Percentiles rank a stretch among this genome's conserved stretches.
Conservation (phyloP, 2,797 vertebrate genomes). For the Anisognathus igniventris region DNA sequence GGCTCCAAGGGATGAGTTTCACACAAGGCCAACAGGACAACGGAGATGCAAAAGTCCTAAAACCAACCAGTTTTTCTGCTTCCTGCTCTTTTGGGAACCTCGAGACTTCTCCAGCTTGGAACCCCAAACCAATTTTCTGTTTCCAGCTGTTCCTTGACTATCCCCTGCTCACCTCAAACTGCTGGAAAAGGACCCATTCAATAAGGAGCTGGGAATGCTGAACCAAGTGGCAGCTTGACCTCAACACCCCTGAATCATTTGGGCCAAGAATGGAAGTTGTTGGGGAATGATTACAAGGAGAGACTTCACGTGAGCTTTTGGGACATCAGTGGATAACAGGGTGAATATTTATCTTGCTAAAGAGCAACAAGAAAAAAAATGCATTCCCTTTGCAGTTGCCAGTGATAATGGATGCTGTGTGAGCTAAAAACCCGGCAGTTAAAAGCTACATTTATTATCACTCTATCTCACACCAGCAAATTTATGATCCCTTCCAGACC, state of each 20-base stretch:
- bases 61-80: neutral
- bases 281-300: neutral
- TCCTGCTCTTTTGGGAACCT: neutral
- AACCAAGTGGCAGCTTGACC: neutral
- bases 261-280: neutral
- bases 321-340: constrained; percentile 58
- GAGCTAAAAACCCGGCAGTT: constrained; percentile 49
- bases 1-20: neutral
- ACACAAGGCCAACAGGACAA: neutral
- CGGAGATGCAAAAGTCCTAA: neutral
- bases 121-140: neutral
- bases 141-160: neutral
- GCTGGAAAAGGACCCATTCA: neutral
- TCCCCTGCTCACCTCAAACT: neutral
- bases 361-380: neutral
- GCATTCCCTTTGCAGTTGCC: constrained; percentile 52
- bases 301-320: constrained; percentile 35
- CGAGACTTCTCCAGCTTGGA: neutral
- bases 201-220: neutral
- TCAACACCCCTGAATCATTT: neutral
- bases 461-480: constrained; percentile 64
- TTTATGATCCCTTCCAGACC: constrained; percentile 64
- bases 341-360: constrained; percentile 77
- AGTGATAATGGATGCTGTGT: constrained; percentile 76
- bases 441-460: constrained; percentile 64